Percentiles rank a stretch among this genome's conserved stretches.
Evolutionary conservation across 2,113 vertebrate genomes (phyloP).

Genomic region (Cathartes aura): DNA sequence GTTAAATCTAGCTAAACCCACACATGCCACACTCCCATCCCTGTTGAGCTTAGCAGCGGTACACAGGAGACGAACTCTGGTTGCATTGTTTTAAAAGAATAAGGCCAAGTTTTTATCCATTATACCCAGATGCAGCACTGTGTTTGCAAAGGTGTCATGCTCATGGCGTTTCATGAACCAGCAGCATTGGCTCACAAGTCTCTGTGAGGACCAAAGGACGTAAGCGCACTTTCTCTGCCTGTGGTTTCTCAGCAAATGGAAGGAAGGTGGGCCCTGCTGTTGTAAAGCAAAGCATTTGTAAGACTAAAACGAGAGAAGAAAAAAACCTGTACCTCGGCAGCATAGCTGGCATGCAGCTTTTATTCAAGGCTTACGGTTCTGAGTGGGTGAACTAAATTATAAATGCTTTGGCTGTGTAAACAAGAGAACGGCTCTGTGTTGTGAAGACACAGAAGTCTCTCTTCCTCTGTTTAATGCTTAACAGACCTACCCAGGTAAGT

Average conservation of each 20-base stretch:
- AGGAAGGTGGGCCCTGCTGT: not conserved
- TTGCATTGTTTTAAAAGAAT: not conserved
- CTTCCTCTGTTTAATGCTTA: slow-evolving; percentile 16
- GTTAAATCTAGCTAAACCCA: not conserved
- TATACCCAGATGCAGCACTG: not conserved
- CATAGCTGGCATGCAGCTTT: not conserved
- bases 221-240: not conserved
- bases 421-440: not conserved
- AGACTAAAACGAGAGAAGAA: not conserved
- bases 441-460: not conserved
- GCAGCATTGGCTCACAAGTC: not conserved
- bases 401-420: not conserved
- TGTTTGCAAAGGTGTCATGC: not conserved
- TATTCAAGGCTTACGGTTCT: not conserved
- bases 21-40: not conserved
- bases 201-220: not conserved
- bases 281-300: not conserved
- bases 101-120: not conserved
- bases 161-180: fast-evolving
- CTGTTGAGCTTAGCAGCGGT: not conserved
- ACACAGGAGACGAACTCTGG: not conserved
- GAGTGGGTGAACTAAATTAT: not conserved
- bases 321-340: not conserved
- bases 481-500: not conserved
- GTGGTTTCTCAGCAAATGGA: not conserved